Evolutionary conservation across 2,888 invertebrate genomes (phyloP).

Genomic region (Aphidoletes aphidimyza): DNA sequence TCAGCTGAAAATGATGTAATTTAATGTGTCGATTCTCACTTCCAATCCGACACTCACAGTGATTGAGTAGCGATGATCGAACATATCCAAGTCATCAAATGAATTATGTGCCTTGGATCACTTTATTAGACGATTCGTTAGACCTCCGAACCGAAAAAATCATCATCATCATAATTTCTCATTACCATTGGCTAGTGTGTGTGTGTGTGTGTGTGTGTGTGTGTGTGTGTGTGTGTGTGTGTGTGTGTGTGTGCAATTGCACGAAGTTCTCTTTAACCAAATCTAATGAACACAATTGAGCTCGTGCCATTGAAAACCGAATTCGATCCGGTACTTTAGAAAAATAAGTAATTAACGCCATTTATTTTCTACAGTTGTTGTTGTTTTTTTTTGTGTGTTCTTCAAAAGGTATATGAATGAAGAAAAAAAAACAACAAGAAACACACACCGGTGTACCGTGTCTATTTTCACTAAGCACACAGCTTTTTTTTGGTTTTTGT

Average conservation of each 20-base stretch:
- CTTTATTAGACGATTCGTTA: neutral
- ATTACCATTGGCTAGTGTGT: neutral
- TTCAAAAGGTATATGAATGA: neutral
- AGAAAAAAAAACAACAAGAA: neutral
- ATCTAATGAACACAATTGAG: neutral
- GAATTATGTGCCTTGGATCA: neutral
- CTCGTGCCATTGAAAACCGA: conserved; percentile 32
- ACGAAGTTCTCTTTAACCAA: neutral
- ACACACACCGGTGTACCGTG: neutral
- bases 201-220: no score
- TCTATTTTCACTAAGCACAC: neutral
- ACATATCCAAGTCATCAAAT: no score
- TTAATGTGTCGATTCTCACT: no score
- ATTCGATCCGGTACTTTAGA: neutral
- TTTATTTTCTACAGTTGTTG: conserved; percentile 16
- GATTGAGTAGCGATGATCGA: no score
- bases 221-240: no score
- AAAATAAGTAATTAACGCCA: conserved; percentile 18
- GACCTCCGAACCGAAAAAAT: neutral
- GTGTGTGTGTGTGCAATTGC: no score
- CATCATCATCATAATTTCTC: no score
- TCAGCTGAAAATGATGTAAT: no score
- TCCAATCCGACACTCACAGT: no score
- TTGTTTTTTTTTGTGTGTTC: neutral
- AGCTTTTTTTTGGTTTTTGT: neutral